These are phyloP conservation scores for Paradoxurus hermaphroditus DNA, from an alignment of 2,113 vertebrate genomes.

Conservation along the genomic window DNA sequence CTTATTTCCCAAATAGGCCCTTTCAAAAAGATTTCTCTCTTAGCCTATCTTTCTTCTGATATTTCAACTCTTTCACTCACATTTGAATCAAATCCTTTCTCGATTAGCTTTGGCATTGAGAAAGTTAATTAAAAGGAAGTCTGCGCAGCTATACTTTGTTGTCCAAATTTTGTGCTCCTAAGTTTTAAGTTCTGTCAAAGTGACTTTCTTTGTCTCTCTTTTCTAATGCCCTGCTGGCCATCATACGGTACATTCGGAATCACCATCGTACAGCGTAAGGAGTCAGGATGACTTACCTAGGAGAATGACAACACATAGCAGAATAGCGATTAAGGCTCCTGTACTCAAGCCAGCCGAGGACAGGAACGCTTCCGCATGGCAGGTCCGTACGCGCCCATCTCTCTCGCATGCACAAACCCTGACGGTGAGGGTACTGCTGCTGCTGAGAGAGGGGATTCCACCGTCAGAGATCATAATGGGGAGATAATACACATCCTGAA, in stretches of 20 bases:
- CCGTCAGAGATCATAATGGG: conserved; percentile 93
- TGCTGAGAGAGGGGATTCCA: conserved; percentile 93
- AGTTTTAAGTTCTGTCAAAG: background rate
- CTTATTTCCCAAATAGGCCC: conserved; percentile 24
- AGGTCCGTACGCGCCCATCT: conserved; percentile 88
- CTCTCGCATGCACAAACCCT: conserved; percentile 93
- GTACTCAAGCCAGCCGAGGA: conserved; percentile 96
- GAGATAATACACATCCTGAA: conserved; percentile 93
- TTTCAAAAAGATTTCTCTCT: conserved; percentile 50
- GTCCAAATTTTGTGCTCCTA: too few relatives aligned
- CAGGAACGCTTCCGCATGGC: conserved; percentile 94
- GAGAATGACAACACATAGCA: conserved; percentile 96
- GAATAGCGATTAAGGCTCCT: conserved; percentile 96
- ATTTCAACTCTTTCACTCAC: background rate
- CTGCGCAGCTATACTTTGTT: background rate
- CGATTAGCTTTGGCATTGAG: background rate
- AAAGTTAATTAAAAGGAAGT: background rate
- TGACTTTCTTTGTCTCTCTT: conserved; percentile 36
- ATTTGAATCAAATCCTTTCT: conserved; percentile 53
- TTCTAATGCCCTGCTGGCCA: background rate
- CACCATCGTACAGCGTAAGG: fast-evolving
- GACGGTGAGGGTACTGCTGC: conserved; percentile 94
- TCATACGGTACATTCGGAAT: fast-evolving
- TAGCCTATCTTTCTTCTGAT: background rate
- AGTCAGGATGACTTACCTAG: conserved; percentile 86